phyloP scores from a whole-genome alignment of 2,888 invertebrate genomes.

The Pogonocherus hispidulus region DNA sequence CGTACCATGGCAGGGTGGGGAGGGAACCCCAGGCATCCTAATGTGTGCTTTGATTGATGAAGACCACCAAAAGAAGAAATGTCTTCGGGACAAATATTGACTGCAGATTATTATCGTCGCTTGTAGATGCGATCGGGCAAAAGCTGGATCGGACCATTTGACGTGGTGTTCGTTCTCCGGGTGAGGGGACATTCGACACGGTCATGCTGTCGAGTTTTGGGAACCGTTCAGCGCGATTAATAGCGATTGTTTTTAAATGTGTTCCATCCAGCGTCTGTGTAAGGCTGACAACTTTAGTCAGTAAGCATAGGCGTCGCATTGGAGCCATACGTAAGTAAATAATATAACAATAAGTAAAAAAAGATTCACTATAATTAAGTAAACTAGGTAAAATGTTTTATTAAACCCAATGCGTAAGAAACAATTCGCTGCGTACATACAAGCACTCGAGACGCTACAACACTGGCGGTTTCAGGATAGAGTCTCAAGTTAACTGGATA shows the following conservation, averaged over 20 bases:
- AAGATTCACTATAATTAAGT: too few species aligned
- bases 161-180: slow-evolving; percentile 33
- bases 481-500: too few species aligned
- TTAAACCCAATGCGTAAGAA: too few species aligned
- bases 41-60: slow-evolving; percentile 67
- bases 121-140: slow-evolving; percentile 38
- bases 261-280: neutral
- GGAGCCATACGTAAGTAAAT: too few species aligned
- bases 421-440: too few species aligned
- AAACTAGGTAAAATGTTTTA: too few species aligned
- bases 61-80: slow-evolving; percentile 68
- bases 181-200: slow-evolving; percentile 55
- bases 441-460: too few species aligned
- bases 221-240: slow-evolving; percentile 11
- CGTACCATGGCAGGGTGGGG: slow-evolving; percentile 54
- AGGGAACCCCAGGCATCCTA: slow-evolving; percentile 58
- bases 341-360: too few species aligned
- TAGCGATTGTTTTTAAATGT: slow-evolving; percentile 18
- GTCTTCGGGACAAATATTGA: slow-evolving; percentile 66
- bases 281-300: too few species aligned
- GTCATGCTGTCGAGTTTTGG: slow-evolving; percentile 49
- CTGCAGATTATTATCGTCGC: slow-evolving; percentile 64
- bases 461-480: too few species aligned
- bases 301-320: too few species aligned
- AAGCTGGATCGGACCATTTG: neutral